Base-by-base conservation (phyloP, 2,797 vertebrate species). In the Gobionotothen gibberifrons region DNA sequence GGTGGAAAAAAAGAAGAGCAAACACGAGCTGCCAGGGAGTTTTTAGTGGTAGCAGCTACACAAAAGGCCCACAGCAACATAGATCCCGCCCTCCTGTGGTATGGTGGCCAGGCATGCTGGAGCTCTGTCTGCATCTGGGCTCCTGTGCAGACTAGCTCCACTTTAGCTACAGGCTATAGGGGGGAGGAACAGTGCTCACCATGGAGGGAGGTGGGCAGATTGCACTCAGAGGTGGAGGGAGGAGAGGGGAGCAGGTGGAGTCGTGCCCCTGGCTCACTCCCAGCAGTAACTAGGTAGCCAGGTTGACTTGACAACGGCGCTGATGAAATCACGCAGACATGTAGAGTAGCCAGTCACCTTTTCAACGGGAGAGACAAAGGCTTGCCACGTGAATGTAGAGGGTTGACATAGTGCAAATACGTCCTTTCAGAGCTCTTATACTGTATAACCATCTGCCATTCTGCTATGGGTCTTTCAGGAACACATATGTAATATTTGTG, bases 151-250 rank as follows among this genome's bases (percentile, higher is more conserved):
- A 86, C 82, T 59, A 85, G 81, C 83, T 82, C 64, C 29, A 26
- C 48, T 82, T 75, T 78, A 82, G 86, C 92, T 83, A 74, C 82
- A 84, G 85, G 82, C 79, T 56, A 36, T 36, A 69, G 46, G 55
- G 79, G 75, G 82, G 67, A 82, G 78, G 78, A 75, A 81, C 60
- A 21, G 57, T 66, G 80, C 62, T 82, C 57, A 78, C 72, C 82
- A 79, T 80, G 77, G 69, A 80, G 81, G 85, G 91, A 93, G 92
- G 90, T 93, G 90, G 72, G 86, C 57, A 81, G 77, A 79, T 62
- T 73, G 78, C 78, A 49, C 63, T 71, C 43, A 57, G 73, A 81
- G 82, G 87, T 72, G 64, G 43, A 16, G 52, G 9, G 4, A 19
- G n/a, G 48, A 16, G 14, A 36, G 59, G 64, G 51, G 76, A 85